Evolutionary conservation across 2,113 vertebrate species (phyloP), one percentile per base, ranked within the genome.

Genomic region (Pagrus major): DNA sequence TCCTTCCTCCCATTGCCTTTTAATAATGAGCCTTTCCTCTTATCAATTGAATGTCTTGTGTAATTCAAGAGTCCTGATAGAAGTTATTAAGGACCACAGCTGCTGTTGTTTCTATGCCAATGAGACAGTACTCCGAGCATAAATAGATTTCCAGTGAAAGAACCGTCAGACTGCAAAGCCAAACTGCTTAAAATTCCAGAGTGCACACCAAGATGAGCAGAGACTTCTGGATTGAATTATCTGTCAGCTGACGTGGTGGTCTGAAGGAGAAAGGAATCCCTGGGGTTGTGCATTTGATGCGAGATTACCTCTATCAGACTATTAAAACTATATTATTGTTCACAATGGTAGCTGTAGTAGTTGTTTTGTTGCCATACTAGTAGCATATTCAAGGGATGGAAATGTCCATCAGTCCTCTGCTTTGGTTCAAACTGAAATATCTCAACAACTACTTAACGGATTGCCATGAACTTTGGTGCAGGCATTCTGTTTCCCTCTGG

Each of bases 91-190:
- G 16, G 27, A 55, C 18, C 10, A 35, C 54, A 61, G 47, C 55
- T 81, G 70, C 47, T 69, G 31, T 56, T 25, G 47, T 79, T 58
- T 58, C 51, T 23, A 70, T 65, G 76, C 25, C 65, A 64, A 29
- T 23, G 21, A 59, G 47, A 58, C 64, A n/a, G 3, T 9, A 5
- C 42, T 25, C 3, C 0, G 2, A 16, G 23, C 72, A 77, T 25
- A 68, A 81, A 85, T 85, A 85, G 83, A 70, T 59, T 37, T 58
- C 71, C 56, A 63, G 63, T 41, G 15, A 60, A 65, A 60, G 59
- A 71, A n/a, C 3, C 37, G 55, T 56, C 31, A 42, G 47, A 52
- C 39, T 44, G 52, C 18, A 6, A 25, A 76, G 58, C 51, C 59
- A 29, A 5, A 39, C 42, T 76, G 71, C 66, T 80, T 75, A 71